Evolutionary conservation across 2,113 vertebrate species (phyloP).

Genomic region (Rhabdornis inornatus): DNA sequence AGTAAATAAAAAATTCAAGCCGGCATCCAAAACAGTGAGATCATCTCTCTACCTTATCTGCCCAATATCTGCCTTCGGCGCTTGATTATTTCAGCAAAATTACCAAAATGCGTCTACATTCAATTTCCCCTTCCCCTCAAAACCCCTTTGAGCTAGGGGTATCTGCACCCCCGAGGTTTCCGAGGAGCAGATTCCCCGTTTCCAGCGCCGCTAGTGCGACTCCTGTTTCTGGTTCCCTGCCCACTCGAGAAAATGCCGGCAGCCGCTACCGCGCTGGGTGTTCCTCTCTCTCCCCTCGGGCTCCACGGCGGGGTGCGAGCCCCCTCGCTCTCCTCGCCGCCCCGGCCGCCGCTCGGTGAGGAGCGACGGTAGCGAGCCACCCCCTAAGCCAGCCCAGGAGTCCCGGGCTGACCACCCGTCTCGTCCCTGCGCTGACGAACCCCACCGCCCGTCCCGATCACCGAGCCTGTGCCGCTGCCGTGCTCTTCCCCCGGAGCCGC

Average conservation of each 20-base stretch:
- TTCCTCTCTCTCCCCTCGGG: background rate
- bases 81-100: background rate
- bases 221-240: background rate
- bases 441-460: background rate
- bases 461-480: background rate
- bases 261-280: background rate
- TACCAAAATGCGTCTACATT: background rate
- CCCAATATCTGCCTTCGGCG: background rate
- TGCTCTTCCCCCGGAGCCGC: background rate
- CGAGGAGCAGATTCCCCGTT: background rate
- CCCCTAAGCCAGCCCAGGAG: background rate
- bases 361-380: background rate
- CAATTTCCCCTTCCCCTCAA: background rate
- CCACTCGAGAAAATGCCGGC: background rate
- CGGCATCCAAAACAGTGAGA: background rate
- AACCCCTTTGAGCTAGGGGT: background rate
- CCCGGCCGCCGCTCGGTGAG: background rate
- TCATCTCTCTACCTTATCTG: background rate
- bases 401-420: background rate
- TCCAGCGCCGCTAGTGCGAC: background rate
- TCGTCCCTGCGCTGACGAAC: background rate
- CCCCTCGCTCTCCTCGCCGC: background rate
- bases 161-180: background rate
- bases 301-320: background rate
- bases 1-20: conserved; percentile 6